A percentile compares a stretch with the other conserved stretches of the same genome.
Evolutionary conservation across 1,140 invertebrate species (phyloP).

Genomic region (Dermatophagoides farinae): DNA sequence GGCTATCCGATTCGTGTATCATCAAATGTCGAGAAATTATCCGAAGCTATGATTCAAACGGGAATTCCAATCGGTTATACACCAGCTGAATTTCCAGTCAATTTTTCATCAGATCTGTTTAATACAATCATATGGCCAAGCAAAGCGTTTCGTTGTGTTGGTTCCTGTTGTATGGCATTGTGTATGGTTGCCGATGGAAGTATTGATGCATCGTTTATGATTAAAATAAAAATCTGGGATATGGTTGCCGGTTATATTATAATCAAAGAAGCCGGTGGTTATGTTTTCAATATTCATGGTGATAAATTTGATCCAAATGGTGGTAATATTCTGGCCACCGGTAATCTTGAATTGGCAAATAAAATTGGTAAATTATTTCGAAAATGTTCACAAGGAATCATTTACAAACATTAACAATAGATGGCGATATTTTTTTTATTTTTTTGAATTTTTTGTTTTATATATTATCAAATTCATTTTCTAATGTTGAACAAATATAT

Average conservation of each 20-base stretch:
- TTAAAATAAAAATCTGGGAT: conserved; percentile 67
- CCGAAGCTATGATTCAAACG: conserved; percentile 41
- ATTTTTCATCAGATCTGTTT: not conserved
- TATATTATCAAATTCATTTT: no score
- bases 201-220: conserved; percentile 68
- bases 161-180: conserved; percentile 81
- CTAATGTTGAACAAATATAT: no score
- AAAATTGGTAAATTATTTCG: not conserved
- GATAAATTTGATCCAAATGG: conserved; percentile 55
- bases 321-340: conserved; percentile 38
- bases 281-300: conserved; percentile 62
- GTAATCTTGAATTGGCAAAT: not conserved
- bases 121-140: not conserved
- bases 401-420: no score
- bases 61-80: not conserved
- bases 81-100: not conserved
- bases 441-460: no score
- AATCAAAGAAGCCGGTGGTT: conserved; percentile 70
- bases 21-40: not conserved
- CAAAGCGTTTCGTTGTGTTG: conserved; percentile 43
- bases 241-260: conserved; percentile 65
- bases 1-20: conserved; percentile 29
- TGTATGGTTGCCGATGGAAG: conserved; percentile 65
- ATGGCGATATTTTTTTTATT: no score
- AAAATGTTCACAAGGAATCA: no score